These are phyloP conservation scores for Ichneumoninae sp. DNA, from an alignment of 2,888 invertebrate species.

Conservation along the genomic window DNA sequence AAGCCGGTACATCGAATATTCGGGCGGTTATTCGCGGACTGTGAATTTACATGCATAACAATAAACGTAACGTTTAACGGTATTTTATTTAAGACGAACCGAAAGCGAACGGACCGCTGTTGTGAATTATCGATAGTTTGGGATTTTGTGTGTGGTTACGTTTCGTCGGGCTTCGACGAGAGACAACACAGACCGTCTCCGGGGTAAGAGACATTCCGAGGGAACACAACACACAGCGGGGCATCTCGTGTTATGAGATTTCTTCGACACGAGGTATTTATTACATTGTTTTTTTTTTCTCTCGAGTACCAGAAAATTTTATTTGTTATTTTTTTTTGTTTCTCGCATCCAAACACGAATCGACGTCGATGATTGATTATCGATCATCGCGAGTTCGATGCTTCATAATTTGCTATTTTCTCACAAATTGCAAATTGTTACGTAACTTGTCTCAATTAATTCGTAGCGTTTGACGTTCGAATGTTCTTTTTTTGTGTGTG, in stretches of 20 bases:
- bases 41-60: neutral
- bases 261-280: constrained; percentile 21
- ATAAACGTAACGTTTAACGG: neutral
- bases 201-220: neutral
- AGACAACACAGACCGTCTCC: neutral
- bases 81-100: neutral
- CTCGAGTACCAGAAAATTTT: neutral
- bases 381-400: too few relatives aligned
- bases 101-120: neutral
- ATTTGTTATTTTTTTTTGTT: neutral
- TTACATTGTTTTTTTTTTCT: neutral
- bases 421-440: neutral
- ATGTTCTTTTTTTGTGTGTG: neutral
- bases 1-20: neutral
- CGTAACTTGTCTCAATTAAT: neutral
- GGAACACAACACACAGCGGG: neutral
- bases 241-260: constrained; percentile 37
- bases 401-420: neutral
- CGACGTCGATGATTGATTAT: too few relatives aligned
- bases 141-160: neutral
- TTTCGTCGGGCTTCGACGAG: neutral
- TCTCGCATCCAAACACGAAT: neutral
- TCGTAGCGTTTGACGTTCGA: neutral
- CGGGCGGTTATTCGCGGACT: neutral
- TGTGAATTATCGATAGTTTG: constrained; percentile 6